Base-by-base conservation (phyloP, 2,113 vertebrate genomes). In the Pardalotus punctatus region DNA sequence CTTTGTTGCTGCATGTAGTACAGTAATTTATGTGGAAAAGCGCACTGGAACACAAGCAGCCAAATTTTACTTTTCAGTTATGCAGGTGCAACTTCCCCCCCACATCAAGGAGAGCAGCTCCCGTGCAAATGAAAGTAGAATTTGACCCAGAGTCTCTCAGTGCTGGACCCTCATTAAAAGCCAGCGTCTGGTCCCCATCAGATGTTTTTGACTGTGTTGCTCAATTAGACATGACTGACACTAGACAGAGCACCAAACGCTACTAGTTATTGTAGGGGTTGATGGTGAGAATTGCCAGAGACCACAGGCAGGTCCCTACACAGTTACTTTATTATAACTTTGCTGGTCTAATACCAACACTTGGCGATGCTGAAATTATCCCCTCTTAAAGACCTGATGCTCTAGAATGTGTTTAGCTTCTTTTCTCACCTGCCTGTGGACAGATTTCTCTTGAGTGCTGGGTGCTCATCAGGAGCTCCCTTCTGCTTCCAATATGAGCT, bases 251-350 rank as follows among this genome's bases (percentile, higher is more conserved):
- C 96, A 94, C 97, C 81, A 86, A 98, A 97, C 10, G 93, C 97
- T 98, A 97, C 98, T 94, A 98, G 98, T 98, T 98, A 98, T 97
- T 98, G 98, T 94, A 97, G 96, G 96, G 93, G 96, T 97, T 98
- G 98, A 97, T 98, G 96, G 98, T 98, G 98, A 98, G 97, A 94
- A 82, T 97, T 97, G 97, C 98, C 98, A 98, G 98, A 98, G 92
- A 95, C 77, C 53, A 53, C 21, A 24, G 89, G 90, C 92, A 94
- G 96, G 86, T 97, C 96, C 93, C 93, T 89, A 28, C 14, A 57
- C 96, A 86, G 94, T 98, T 97, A 94, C 95, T 94, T 3, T 95
- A 84, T 96, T 96, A 95, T 96, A 94, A 88, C 78, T 93, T 92
- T 86, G 83, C 86, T 96, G 95, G 73, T 96, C 77, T 93, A 72